phyloP scores from a whole-genome alignment of 53 echinoderm and acorn worm species.

The Paracentrotus lividus region DNA sequence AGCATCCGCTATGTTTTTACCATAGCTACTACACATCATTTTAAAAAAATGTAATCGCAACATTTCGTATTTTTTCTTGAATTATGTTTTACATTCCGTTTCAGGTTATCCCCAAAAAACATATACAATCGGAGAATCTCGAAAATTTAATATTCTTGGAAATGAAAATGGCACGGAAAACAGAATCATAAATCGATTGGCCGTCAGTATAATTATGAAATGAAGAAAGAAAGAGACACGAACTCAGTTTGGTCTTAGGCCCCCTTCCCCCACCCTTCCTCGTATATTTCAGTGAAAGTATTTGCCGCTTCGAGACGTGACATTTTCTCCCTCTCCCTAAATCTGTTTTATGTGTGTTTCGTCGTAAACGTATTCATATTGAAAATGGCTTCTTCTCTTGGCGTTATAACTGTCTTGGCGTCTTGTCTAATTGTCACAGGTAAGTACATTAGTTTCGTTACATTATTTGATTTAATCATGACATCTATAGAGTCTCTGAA shows the following conservation, averaged over 20 bases:
- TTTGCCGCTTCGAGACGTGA: neutral
- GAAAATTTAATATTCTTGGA: neutral
- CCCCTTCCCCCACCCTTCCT: neutral
- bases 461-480: too few relatives aligned
- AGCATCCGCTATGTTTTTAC: too few relatives aligned
- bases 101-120: too few relatives aligned
- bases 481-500: too few relatives aligned
- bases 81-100: neutral
- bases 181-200: conserved; percentile 1
- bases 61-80: neutral
- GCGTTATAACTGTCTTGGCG: conserved; percentile 4
- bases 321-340: neutral
- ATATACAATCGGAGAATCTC: too few relatives aligned
- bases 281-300: neutral
- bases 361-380: neutral
- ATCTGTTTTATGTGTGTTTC: neutral
- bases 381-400: conserved; percentile 51
- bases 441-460: neutral
- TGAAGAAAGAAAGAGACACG: neutral
- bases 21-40: too few relatives aligned
- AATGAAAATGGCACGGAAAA: neutral
- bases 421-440: conserved; percentile 52
- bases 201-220: conserved; percentile 18
- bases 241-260: neutral
- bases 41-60: too few relatives aligned